Conservation (phyloP, 2,113 vertebrate genomes). For the Laticauda colubrina region DNA sequence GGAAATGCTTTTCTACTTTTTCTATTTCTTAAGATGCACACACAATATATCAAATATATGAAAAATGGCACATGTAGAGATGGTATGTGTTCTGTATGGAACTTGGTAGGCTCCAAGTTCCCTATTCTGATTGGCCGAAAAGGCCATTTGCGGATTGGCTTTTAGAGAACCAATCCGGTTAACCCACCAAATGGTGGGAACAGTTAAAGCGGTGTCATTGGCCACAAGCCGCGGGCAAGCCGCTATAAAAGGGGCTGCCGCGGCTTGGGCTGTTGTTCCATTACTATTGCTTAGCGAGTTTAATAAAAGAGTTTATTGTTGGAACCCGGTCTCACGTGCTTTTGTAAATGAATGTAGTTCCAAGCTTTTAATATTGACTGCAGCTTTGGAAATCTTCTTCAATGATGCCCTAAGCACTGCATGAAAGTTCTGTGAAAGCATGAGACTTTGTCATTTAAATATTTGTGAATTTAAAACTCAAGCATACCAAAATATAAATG, state of each 20-base stretch:
- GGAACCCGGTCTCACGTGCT: too few relatives aligned
- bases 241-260: too few relatives aligned
- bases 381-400: background rate
- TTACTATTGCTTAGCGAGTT: too few relatives aligned
- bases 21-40: background rate
- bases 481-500: background rate
- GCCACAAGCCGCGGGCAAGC: too few relatives aligned
- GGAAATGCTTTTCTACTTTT: background rate
- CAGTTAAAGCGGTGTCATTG: too few relatives aligned
- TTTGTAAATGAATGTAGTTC: background rate
- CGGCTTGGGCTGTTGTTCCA: too few relatives aligned
- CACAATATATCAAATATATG: background rate
- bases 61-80: background rate
- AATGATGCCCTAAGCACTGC: background rate
- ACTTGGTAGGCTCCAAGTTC: too few relatives aligned
- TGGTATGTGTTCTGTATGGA: background rate
- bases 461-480: background rate
- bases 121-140: too few relatives aligned
- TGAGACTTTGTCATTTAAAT: slow-evolving; percentile 4
- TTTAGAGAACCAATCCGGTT: too few relatives aligned
- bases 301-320: too few relatives aligned
- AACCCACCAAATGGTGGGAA: too few relatives aligned
- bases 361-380: background rate
- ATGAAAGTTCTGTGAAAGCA: background rate
- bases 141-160: too few relatives aligned